Percentiles rank a stretch among this genome's conserved stretches.
Conservation (phyloP, 2,888 invertebrate species). For the Thereva unica region DNA sequence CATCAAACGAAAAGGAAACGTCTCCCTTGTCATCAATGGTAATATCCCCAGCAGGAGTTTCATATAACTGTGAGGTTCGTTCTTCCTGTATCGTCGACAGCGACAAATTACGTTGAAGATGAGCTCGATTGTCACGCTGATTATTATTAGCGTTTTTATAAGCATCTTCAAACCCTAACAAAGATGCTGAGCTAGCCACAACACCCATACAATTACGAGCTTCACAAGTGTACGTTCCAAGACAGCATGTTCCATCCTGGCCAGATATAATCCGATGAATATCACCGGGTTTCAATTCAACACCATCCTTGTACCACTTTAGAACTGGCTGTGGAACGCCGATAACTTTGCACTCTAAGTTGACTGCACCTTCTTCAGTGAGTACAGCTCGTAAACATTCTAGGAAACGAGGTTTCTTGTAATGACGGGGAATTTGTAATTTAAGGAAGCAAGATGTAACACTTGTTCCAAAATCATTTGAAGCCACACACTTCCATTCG, state of each 20-base stretch:
- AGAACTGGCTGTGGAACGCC: constrained; percentile 88
- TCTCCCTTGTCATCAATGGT: constrained; percentile 83
- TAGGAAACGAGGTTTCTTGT: constrained; percentile 84
- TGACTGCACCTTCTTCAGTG: constrained; percentile 85
- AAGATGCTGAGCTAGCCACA: constrained; percentile 84
- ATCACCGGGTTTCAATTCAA: constrained; percentile 86
- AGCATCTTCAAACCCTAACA: constrained; percentile 83
- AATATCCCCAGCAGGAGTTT: constrained; percentile 76
- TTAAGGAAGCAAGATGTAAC: constrained; percentile 85
- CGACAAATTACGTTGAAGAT: constrained; percentile 73
- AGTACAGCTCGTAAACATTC: constrained; percentile 83
- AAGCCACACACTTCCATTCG: constrained; percentile 90
- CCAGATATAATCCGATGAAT: constrained; percentile 89
- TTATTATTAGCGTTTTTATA: constrained; percentile 62
- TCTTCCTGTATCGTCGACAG: constrained; percentile 90
- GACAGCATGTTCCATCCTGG: constrained; percentile 85
- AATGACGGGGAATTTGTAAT: constrained; percentile 83
- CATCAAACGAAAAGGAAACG: constrained; percentile 88
- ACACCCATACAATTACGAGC: constrained; percentile 90
- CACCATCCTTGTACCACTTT: constrained; percentile 91
- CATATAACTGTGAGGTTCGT: constrained; percentile 84
- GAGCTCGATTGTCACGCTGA: constrained; percentile 53
- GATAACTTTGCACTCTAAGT: constrained; percentile 90
- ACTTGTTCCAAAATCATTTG: constrained; percentile 87
- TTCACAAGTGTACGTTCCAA: constrained; percentile 89